These are phyloP conservation scores for Holothuria scabra DNA, from an alignment of 53 echinoderm and acorn worm genomes.

Conservation along the genomic window DNA sequence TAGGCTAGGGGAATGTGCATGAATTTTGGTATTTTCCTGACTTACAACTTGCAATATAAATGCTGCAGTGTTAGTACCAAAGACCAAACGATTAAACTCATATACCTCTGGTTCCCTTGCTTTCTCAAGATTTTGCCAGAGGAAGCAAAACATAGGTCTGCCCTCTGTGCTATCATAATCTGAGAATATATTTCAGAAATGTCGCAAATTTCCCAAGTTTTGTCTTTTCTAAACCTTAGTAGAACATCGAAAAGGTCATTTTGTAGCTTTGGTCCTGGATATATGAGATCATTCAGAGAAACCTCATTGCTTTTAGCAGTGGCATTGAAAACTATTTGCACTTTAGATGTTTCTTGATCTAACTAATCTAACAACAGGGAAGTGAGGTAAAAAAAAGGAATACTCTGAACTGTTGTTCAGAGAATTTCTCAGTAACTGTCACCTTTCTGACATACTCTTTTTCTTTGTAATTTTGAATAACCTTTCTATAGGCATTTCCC, in stretches of 20 bases:
- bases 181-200: constrained; percentile 57
- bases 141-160: constrained; percentile 39
- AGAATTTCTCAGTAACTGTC: neutral
- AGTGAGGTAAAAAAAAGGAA: constrained; percentile 33
- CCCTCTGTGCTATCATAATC: constrained; percentile 31
- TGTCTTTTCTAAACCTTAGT: constrained; percentile 36
- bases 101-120: neutral
- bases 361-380: constrained; percentile 36
- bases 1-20: constrained; percentile 3
- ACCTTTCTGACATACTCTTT: constrained; percentile 38
- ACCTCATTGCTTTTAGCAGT: constrained; percentile 36
- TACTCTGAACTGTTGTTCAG: constrained; percentile 40
- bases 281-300: constrained; percentile 51
- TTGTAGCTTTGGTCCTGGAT: constrained; percentile 43
- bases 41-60: constrained; percentile 46
- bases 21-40: constrained; percentile 7
- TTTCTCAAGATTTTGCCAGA: constrained; percentile 39
- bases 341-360: constrained; percentile 39
- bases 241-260: constrained; percentile 53
- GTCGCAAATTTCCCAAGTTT: constrained; percentile 46
- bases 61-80: constrained; percentile 50
- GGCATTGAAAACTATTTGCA: constrained; percentile 54
- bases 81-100: constrained; percentile 50
- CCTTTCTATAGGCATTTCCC: constrained; percentile 19
- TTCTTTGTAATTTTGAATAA: neutral